Evolutionary conservation across 2,797 vertebrate species (phyloP), one percentile per base, ranked within the genome.

Genomic region (Nyctibius grandis): DNA sequence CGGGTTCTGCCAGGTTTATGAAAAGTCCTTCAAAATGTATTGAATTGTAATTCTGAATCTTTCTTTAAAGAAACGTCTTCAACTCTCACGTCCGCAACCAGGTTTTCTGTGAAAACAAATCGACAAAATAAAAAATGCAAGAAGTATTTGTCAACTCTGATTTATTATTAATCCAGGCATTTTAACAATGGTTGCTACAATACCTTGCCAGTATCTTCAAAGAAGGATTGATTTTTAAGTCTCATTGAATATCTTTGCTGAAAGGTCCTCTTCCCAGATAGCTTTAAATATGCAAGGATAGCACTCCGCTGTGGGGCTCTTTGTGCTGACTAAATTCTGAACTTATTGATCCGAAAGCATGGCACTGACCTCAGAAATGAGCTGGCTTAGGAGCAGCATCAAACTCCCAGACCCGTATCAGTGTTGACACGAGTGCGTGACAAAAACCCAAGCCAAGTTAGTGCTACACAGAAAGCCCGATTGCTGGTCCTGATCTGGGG

Each of bases 261-360:
- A 95, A 94, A 96, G 75, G 42, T 88, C 76, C 89, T 92, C 76
- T 88, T 92, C 92, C 69, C 88, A 95, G 72, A 51, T 70, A 85
- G 75, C 69, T 89, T 94, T 96, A 94, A 95, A 92, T 85, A 95
- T 88, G 88, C 95, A 94, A 87, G 75, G 87, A 3, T 36, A 92
- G 88, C 88, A 65, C 81, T 93, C 38, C 25, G 25, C 78, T 59
- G 40, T 0, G 2, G 84, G 90, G 79, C 70, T 90, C 69, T 81
- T 91, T 93, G 91, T 97, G 95, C 91, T 95, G 96, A 95, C 93
- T 93, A 47, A 95, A 91, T 92, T 77, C 50, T 12, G 84, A 82
- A 72, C 19, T 19, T 72, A 94, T 96, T 1, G 84, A 96, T 94
- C 78, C 5, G 50, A 54, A 44, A 65, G 64, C 73, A 2, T 38